Evolutionary conservation across 2,888 invertebrate species (phyloP).

Genomic region (Boloria selene): DNA sequence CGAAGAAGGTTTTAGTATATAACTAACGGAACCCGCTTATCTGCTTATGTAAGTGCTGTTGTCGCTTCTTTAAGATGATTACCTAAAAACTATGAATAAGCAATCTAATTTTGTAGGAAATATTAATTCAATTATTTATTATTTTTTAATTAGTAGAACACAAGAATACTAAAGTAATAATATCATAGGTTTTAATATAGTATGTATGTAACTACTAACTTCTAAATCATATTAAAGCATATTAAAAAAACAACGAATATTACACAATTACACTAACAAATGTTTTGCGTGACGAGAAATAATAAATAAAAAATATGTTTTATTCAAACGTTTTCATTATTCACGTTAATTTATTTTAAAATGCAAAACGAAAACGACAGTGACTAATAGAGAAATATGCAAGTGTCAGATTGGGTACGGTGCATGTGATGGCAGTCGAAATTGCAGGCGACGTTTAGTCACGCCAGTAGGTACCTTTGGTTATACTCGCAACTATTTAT

Average conservation of each 20-base stretch:
- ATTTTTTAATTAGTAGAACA: too few relatives aligned
- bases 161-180: too few relatives aligned
- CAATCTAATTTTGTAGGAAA: too few relatives aligned
- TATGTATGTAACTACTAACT: too few relatives aligned
- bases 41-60: too few relatives aligned
- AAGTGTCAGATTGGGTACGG: constrained; percentile 59
- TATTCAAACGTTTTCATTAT: constrained; percentile 32
- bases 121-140: too few relatives aligned
- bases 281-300: not conserved
- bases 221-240: too few relatives aligned
- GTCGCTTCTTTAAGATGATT: too few relatives aligned
- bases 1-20: too few relatives aligned
- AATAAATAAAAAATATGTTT: constrained; percentile 3
- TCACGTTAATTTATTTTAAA: constrained; percentile 39
- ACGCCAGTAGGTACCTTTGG: constrained; percentile 55
- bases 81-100: too few relatives aligned
- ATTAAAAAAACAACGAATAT: not conserved
- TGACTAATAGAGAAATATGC: constrained; percentile 76
- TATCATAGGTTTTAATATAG: too few relatives aligned
- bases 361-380: constrained; percentile 51
- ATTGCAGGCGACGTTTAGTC: constrained; percentile 61
- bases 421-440: constrained; percentile 62
- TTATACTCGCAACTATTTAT: constrained; percentile 46
- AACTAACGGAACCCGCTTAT: too few relatives aligned
- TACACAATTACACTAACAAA: not conserved